These are phyloP conservation scores for Drosophila neutralis DNA, from an alignment of 2,888 invertebrate genomes.

Conservation along the genomic window DNA sequence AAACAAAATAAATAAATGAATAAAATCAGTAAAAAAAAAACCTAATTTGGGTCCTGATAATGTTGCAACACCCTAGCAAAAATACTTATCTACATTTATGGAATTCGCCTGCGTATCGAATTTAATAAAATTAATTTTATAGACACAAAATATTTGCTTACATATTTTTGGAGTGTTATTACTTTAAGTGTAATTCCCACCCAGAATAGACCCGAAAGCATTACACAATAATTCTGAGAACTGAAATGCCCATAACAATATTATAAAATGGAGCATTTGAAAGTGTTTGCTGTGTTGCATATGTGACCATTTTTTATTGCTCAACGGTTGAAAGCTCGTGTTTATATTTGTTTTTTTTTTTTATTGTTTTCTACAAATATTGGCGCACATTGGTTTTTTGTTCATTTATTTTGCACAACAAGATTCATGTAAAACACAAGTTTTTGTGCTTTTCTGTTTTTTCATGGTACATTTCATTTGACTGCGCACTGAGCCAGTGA, in stretches of 20 bases:
- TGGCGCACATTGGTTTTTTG: slow-evolving; percentile 50
- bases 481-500: slow-evolving; percentile 33
- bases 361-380: slow-evolving; percentile 62
- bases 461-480: slow-evolving; percentile 76
- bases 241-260: background rate
- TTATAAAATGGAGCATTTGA: slow-evolving; percentile 9
- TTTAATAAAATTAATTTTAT: background rate
- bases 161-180: background rate
- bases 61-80: slow-evolving; percentile 6
- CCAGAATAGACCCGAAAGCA: background rate
- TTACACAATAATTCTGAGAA: background rate
- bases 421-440: slow-evolving; percentile 48
- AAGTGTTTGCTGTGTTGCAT: slow-evolving; percentile 56
- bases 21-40: background rate
- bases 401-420: background rate
- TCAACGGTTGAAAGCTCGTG: slow-evolving; percentile 55
- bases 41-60: background rate
- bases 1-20: slow-evolving; percentile 5
- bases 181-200: background rate
- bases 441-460: slow-evolving; percentile 34
- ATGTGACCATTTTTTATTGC: slow-evolving; percentile 79
- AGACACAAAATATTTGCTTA: background rate
- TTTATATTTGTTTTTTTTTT: slow-evolving; percentile 55
- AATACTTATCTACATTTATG: background rate
- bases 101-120: background rate